Percentiles rank a stretch among this genome's conserved stretches.
phyloP scores from a whole-genome alignment of 2,113 vertebrate genomes.

The Myiozetetes cayanensis region DNA sequence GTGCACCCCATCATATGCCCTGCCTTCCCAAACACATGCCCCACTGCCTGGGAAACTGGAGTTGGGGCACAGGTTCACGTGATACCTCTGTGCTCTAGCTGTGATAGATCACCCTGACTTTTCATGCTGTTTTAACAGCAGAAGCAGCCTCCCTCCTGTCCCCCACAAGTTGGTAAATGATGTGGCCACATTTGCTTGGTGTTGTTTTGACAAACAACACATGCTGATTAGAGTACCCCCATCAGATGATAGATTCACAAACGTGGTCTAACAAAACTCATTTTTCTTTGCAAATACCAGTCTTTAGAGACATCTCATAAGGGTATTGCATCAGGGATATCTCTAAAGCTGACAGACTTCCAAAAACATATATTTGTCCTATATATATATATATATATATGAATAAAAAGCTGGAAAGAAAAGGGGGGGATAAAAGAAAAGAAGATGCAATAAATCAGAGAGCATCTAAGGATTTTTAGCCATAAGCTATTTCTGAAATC shows the following conservation, averaged over 20 bases:
- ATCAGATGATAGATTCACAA: not conserved
- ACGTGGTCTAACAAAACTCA: not conserved
- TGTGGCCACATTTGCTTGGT: not conserved
- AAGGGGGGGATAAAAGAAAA: not conserved
- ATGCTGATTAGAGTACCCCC: not conserved
- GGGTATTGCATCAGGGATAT: not conserved
- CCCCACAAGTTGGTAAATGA: not conserved
- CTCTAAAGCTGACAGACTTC: not conserved
- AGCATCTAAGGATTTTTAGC: slow-evolving; percentile 17
- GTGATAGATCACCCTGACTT: not conserved
- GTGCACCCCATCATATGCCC: fast-evolving
- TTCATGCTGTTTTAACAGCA: not conserved
- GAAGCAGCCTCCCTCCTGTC: not conserved
- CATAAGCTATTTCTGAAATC: slow-evolving; percentile 36
- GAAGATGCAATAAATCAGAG: slow-evolving; percentile 2
- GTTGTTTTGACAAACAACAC: slow-evolving; percentile 10
- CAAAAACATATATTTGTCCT: not conserved
- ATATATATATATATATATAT: not conserved
- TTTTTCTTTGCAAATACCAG: slow-evolving; percentile 10
- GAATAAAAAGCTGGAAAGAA: not conserved
- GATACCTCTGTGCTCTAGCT: not conserved
- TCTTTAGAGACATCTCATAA: not conserved
- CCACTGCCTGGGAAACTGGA: not conserved
- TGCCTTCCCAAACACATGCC: not conserved
- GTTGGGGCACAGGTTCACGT: fast-evolving